Percentiles rank a stretch among this genome's conserved stretches.
phyloP scores from a whole-genome alignment of 2,888 invertebrate species.

The Cephus pygmeus region DNA sequence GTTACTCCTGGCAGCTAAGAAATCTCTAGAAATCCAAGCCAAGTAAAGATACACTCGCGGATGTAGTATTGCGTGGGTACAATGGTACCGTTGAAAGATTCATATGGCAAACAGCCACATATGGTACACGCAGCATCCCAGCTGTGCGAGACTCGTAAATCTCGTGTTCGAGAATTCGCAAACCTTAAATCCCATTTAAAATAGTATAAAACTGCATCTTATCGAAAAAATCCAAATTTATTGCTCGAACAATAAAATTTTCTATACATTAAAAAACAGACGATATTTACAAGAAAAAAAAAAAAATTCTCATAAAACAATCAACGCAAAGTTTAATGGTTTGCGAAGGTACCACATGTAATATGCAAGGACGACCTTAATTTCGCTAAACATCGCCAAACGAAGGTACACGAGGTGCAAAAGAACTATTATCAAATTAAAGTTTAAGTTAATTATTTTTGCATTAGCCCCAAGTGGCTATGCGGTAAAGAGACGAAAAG shows the following conservation, averaged over 20 bases:
- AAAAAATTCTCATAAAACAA: too few relatives aligned
- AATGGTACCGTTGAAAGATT: neutral
- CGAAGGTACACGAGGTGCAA: neutral
- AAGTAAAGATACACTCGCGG: neutral
- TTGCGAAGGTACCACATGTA: neutral
- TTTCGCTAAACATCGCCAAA: constrained; percentile 7
- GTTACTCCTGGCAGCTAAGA: neutral
- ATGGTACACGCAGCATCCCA: neutral
- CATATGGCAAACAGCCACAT: neutral
- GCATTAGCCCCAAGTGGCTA: constrained; percentile 52
- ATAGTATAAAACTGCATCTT: neutral
- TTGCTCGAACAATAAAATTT: too few relatives aligned
- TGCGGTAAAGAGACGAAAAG: constrained; percentile 25
- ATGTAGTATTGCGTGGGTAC: neutral
- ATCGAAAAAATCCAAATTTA: neutral
- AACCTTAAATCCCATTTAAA: neutral
- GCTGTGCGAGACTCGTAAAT: neutral
- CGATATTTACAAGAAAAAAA: too few relatives aligned
- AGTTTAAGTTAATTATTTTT: constrained; percentile 53
- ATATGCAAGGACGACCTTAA: constrained; percentile 2
- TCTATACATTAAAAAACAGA: too few relatives aligned
- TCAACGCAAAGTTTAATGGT: too few relatives aligned
- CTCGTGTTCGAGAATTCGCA: neutral
- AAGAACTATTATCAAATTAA: constrained; percentile 34
- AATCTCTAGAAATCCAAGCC: neutral